phyloP scores from a whole-genome alignment of 2,888 invertebrate species.

The Ceramica pisi region DNA sequence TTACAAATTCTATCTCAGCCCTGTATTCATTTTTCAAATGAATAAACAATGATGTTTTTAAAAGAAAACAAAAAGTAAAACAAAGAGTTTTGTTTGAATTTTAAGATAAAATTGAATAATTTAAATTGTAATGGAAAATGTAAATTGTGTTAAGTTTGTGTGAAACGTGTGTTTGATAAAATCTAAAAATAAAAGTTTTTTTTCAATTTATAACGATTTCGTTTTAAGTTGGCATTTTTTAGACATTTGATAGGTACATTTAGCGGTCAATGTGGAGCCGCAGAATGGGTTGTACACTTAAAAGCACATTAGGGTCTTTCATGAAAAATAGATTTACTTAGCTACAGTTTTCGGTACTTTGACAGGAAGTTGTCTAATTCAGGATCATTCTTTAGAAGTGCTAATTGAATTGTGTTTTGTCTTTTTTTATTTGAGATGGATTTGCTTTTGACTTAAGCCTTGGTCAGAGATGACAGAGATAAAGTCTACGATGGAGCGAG shows the following conservation, averaged over 20 bases:
- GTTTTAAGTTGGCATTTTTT: neutral
- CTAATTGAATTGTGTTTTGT: neutral
- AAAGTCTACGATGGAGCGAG: too few relatives aligned
- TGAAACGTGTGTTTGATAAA: constrained; percentile 37
- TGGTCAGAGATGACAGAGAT: too few relatives aligned
- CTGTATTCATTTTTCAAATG: constrained; percentile 41
- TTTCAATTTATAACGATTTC: constrained; percentile 1
- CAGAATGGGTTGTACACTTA: neutral
- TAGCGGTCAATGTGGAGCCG: neutral
- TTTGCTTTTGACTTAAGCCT: too few relatives aligned
- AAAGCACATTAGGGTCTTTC: constrained; percentile 1
- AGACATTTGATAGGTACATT: neutral
- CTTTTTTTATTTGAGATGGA: too few relatives aligned
- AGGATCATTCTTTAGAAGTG: neutral
- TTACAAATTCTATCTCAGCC: constrained; percentile 39
- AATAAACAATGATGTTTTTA: constrained; percentile 45
- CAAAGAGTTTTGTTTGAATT: constrained; percentile 42
- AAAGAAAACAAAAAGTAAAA: constrained; percentile 46
- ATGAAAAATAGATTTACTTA: neutral
- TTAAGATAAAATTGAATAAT: constrained; percentile 44
- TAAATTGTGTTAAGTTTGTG: constrained; percentile 46
- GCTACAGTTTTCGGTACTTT: neutral
- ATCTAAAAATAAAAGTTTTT: constrained; percentile 27
- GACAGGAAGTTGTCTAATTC: neutral
- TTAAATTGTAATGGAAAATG: constrained; percentile 57